phyloP scores from a whole-genome alignment of 2,113 vertebrate genomes.

The Gymnobelideus leadbeateri region DNA sequence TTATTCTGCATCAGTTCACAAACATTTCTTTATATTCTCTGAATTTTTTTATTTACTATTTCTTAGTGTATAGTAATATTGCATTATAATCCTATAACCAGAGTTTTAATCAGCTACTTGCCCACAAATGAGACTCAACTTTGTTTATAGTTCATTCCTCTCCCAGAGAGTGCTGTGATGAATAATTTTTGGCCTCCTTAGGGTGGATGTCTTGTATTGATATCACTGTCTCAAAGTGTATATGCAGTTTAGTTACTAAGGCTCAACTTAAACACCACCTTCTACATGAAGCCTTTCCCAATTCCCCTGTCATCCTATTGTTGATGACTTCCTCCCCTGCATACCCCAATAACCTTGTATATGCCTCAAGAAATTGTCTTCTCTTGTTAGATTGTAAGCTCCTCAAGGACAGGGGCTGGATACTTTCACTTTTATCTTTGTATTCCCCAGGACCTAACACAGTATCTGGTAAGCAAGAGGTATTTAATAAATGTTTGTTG shows the following conservation, averaged over 20 bases:
- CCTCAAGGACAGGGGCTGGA: background rate
- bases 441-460: background rate
- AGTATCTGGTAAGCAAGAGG: background rate
- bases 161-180: background rate
- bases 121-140: background rate
- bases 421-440: background rate
- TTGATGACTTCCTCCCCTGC: too few species aligned
- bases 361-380: background rate
- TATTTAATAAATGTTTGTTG: background rate
- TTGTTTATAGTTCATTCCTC: background rate
- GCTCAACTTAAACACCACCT: background rate
- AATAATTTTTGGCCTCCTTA: background rate
- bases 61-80: background rate
- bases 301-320: too few species aligned
- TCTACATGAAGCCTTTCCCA: background rate
- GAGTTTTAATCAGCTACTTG: background rate
- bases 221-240: background rate
- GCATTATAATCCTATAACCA: too few species aligned
- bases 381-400: background rate
- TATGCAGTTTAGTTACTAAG: background rate
- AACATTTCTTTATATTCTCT: background rate
- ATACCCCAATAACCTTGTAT: background rate
- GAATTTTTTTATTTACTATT: background rate
- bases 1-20: background rate
- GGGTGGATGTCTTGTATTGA: background rate